phyloP scores from a whole-genome alignment of 2,113 vertebrate genomes.

The Ptilorrhoa leucosticta region DNA sequence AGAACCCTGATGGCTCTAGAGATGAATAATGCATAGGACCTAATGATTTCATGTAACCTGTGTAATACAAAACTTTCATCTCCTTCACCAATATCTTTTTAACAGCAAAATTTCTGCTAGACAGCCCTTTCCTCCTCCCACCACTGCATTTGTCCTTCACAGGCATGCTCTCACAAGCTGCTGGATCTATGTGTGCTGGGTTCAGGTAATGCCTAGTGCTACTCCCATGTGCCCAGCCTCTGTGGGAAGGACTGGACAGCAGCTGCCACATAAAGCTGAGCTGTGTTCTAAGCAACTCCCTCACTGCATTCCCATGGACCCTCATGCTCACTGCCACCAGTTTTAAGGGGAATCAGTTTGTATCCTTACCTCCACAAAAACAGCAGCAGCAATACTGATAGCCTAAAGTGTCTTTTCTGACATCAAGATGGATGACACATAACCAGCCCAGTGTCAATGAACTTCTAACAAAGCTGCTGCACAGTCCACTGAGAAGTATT shows the following conservation, averaged over 20 bases:
- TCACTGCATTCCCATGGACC: background rate
- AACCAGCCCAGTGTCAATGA: background rate
- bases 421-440: background rate
- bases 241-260: background rate
- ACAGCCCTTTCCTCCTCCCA: background rate
- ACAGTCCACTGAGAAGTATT: background rate
- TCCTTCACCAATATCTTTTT: background rate
- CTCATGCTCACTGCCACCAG: background rate
- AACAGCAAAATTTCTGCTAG: background rate
- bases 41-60: background rate
- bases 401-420: background rate
- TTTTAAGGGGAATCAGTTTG: background rate
- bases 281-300: background rate
- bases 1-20: background rate
- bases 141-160: background rate
- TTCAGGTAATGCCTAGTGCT: background rate
- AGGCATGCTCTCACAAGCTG: background rate
- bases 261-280: rapidly evolving
- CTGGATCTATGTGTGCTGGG: background rate
- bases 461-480: background rate
- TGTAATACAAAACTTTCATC: background rate
- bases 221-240: background rate
- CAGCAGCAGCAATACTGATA: background rate
- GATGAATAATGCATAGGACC: background rate
- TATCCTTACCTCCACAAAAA: background rate